Base-by-base conservation (phyloP, 2,888 invertebrate species). In the Vanessa cardui region DNA sequence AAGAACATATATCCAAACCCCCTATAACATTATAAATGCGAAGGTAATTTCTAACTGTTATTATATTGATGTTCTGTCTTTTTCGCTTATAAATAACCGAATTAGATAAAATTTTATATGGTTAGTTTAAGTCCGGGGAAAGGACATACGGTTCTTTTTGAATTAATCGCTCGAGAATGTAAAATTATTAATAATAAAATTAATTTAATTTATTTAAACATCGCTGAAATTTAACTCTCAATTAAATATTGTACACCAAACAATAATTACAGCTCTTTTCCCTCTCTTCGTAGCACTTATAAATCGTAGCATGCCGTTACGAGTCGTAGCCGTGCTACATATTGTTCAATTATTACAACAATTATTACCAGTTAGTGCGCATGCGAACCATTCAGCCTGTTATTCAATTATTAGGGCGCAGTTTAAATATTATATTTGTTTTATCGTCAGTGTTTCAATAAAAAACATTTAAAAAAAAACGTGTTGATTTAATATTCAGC, bases 301-400 rank as follows among this genome's bases (percentile, higher is more conserved):
- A 52, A 56, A 56, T 33, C 56, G 39, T 56, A 56, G 39, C 56
- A n/a, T 31, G 16, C 1, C 8, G 56, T 39, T 56, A 56, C 56
- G 33, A 52, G 26, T 39, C 39, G 56, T 56, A 56, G 39, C 39
- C 0, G 33, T 18, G 33, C 33, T 39, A 56, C 56, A 39, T 39
- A 39, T 39, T 56, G 9, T 39, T 39, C 39, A 56, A 56, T 56
- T 31, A 33, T 8, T 31, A 54, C 31, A 31, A 31, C 31, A 54
- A 31, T 31, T n/a, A 33, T 54, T 5, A 54, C n/a, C 33, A 39
- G 8, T 56, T 39, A 52, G 15, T 56, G 18, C 33, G 39, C 56
- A 56, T 39, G 33, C 12, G 33, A 56, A 18, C 33, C 18, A 56
- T 56, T 7, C 33, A 56, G 26, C 4, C 3, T n/a, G 56, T 56